Conservation (phyloP, 2,113 vertebrate genomes). For the Pipra filicauda region DNA sequence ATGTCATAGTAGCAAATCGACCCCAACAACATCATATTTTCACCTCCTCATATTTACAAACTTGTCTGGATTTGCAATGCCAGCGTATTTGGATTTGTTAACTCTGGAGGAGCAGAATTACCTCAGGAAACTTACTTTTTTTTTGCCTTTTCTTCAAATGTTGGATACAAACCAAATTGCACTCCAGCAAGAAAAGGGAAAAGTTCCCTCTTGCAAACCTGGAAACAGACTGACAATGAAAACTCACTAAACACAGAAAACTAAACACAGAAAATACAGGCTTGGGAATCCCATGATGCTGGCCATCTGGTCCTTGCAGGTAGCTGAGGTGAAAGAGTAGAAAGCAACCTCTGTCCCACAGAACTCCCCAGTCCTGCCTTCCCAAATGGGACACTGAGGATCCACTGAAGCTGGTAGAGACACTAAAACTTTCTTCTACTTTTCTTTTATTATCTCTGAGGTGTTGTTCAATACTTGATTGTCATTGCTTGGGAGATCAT, state of each 20-base stretch:
- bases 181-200: neutral
- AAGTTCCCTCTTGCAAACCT: neutral
- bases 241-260: neutral
- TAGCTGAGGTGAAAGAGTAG: neutral
- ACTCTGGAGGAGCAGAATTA: neutral
- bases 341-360: neutral
- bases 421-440: neutral
- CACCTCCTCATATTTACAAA: neutral
- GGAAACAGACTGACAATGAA: neutral
- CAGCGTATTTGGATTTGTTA: neutral
- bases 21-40: neutral
- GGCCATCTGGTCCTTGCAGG: neutral
- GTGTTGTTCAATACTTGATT: too few relatives aligned
- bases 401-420: neutral
- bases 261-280: neutral
- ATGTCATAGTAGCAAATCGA: neutral
- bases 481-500: too few relatives aligned
- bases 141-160: neutral
- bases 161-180: neutral
- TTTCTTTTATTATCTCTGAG: neutral
- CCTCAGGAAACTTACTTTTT: neutral
- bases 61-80: neutral
- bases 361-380: neutral
- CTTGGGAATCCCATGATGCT: neutral
- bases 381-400: neutral